Evolutionary conservation across 1,140 invertebrate species (phyloP).

Genomic region (Drosophila carrolli): DNA sequence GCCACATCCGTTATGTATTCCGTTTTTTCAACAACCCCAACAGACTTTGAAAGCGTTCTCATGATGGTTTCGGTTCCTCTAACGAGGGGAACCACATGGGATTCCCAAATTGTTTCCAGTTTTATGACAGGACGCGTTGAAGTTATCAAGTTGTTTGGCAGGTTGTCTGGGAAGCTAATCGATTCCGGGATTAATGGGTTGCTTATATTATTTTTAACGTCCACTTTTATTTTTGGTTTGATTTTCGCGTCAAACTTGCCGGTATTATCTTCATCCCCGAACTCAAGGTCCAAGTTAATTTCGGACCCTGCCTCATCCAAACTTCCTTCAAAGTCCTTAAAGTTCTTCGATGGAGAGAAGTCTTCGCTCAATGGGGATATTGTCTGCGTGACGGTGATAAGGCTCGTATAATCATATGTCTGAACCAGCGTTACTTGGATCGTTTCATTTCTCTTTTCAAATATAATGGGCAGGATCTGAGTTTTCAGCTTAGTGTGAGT

Average conservation of each 20-base stretch:
- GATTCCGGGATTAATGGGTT: slow-evolving; percentile 20
- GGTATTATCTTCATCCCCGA: slow-evolving; percentile 91
- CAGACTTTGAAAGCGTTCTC: slow-evolving; percentile 90
- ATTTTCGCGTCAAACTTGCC: slow-evolving; percentile 87
- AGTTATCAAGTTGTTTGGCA: slow-evolving; percentile 86
- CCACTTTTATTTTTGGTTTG: slow-evolving; percentile 46
- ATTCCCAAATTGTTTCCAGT: slow-evolving; percentile 92
- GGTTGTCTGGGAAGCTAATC: slow-evolving; percentile 25
- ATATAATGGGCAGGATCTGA: slow-evolving; percentile 92
- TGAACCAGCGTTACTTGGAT: slow-evolving; percentile 92
- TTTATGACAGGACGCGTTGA: slow-evolving; percentile 91
- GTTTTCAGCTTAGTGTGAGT: slow-evolving; percentile 94
- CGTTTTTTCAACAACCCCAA: slow-evolving; percentile 91
- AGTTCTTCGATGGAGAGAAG: slow-evolving; percentile 85
- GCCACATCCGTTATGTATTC: slow-evolving; percentile 91
- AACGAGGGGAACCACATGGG: slow-evolving; percentile 91
- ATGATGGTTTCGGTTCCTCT: slow-evolving; percentile 90
- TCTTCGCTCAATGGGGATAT: slow-evolving; percentile 94
- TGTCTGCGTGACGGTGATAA: slow-evolving; percentile 95
- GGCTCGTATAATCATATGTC: slow-evolving; percentile 93
- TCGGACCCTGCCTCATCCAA: slow-evolving; percentile 95
- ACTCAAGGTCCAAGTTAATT: slow-evolving; percentile 92
- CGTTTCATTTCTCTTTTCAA: slow-evolving; percentile 88
- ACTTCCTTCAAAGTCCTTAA: slow-evolving; percentile 94
- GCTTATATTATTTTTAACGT: slow-evolving; percentile 48